Evolutionary conservation across 2,113 vertebrate species (phyloP), one percentile per base, ranked within the genome.

Genomic region (Arothron firmamentum): DNA sequence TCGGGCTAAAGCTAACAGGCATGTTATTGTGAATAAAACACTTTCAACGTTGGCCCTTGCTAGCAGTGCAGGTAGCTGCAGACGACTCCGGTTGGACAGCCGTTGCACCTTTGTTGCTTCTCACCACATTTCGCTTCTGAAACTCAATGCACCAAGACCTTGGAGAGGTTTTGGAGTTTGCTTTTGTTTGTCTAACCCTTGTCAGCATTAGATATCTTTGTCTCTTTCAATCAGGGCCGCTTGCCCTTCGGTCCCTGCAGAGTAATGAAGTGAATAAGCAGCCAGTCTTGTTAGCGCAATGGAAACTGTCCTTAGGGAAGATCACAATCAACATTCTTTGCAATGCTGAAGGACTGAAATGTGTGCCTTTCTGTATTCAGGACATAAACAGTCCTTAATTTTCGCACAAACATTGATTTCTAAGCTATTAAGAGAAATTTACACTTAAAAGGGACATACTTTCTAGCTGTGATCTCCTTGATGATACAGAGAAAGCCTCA

Each of bases 181-280:
- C 54, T 45, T 4, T 6, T 19, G 8, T 14, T 56, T 41, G 2
- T 19, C 56, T 43, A 13, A 11, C 28, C 20, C 11, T 56, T 1
- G 15, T 58, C 17, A 49, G 3, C 16, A 34, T 65, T 23, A 54
- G 47, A 56, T 68, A 56, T 59, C 65, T 3, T 3, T 47, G 23
- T 41, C 46, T 45, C 31, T 56, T 14, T 20, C 19, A 16, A 56
- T 55, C 38, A 46, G 4, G 2, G 1, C 46, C 25, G 45, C 69
- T 65, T 28, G 21, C 49, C 62, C 54, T 56, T 18, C 17, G 38
- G 57, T 54, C 62, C 2, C 41, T 52, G 14, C 49, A n/a, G n/a
- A 63, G n/a, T 31, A 1, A 0, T 56, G 53, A 59, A 59, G 67
- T 65, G 77, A 81, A 81, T 70, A 78, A 79, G 63, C 79, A 67